A percentile compares a stretch with the other conserved stretches of the same genome.
phyloP scores from a whole-genome alignment of 1,140 invertebrate genomes.

The Leptinotarsa undecemlineata region DNA sequence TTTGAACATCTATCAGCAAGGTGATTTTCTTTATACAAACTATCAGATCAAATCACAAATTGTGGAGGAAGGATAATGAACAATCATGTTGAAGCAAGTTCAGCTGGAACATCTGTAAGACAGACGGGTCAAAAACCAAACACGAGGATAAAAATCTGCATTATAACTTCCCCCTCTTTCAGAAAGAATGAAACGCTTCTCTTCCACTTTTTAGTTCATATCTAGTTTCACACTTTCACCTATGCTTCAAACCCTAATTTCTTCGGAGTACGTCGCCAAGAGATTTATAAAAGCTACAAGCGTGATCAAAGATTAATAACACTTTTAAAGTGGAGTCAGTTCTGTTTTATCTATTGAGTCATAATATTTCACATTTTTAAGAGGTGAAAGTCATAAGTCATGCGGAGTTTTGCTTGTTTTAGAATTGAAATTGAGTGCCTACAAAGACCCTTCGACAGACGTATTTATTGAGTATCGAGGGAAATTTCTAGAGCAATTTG shows the following conservation, averaged over 20 bases:
- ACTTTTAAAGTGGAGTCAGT: conserved; percentile 21
- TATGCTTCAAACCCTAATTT: not conserved
- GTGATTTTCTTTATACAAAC: too few species aligned
- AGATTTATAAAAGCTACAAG: conserved; percentile 12
- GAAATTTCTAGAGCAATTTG: not conserved
- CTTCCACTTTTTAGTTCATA: too few species aligned
- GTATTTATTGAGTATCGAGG: not conserved
- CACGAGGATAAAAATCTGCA: too few species aligned
- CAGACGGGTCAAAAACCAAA: too few species aligned
- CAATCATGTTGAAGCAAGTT: too few species aligned
- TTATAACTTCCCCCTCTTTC: too few species aligned
- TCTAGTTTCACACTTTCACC: too few species aligned
- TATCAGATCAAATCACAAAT: too few species aligned
- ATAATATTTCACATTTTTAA: conserved; percentile 24
- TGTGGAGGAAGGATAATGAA: too few species aligned
- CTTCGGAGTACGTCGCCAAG: not conserved
- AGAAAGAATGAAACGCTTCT: too few species aligned
- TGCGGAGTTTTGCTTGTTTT: conserved; percentile 4
- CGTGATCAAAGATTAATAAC: conserved; percentile 23
- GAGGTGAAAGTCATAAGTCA: conserved; percentile 14
- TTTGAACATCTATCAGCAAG: too few species aligned
- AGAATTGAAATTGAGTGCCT: not conserved
- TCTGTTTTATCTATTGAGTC: conserved; percentile 22
- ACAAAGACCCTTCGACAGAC: conserved; percentile 4
- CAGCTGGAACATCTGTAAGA: too few species aligned